Base-by-base conservation (phyloP, 2,888 invertebrate species). In the Oscheius sp. region DNA sequence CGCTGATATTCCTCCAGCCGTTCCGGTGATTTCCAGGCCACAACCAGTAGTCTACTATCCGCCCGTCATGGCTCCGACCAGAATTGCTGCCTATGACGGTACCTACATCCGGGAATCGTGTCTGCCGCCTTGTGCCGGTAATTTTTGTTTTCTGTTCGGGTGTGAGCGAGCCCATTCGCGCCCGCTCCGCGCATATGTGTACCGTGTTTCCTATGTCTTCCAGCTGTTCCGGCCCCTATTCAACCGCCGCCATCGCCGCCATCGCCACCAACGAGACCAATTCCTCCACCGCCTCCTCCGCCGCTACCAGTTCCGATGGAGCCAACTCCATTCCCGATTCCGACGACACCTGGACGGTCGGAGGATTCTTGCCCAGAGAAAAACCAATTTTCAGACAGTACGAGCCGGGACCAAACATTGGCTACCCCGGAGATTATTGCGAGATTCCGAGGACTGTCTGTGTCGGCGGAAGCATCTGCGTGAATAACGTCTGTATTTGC, bases 381-480 rank as follows among this genome's bases (percentile, higher is more conserved):
- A 37, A 48, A n/a, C 10, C 32, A 7, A 37, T 11, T 58, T 59
- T 10, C 29, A 70, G 59, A 63, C 57, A 50, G 35, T 62, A 72
- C 37, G 66, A 70, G 7, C 42, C 3, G 63, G 59, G 72, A 75
- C 76, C 77, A 73, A 79, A 68, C 62, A 62, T 83, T 57, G 80
- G 80, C 32, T 83, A 78, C 50, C 83, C 83, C 48, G 79, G 80
- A 59, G 81, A 83, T 47, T 74, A 72, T 21, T 83, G 83, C 51
- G 66, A 77, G 57, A 50, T 72, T 21, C 76, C 76, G 32, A 74
- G 51, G 0, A 77, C 77, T 55, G 71, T 83, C 48, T 83, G 83
- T 51, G 83, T 83, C 21, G 81, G 83, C 48, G 83, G 83, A 76
- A 80, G 79, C 53, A 76, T 76, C 59, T 83, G 81, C 70, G 42